phyloP scores from a whole-genome alignment of 2,113 vertebrate genomes.

The Nyctibius bracteatus region DNA sequence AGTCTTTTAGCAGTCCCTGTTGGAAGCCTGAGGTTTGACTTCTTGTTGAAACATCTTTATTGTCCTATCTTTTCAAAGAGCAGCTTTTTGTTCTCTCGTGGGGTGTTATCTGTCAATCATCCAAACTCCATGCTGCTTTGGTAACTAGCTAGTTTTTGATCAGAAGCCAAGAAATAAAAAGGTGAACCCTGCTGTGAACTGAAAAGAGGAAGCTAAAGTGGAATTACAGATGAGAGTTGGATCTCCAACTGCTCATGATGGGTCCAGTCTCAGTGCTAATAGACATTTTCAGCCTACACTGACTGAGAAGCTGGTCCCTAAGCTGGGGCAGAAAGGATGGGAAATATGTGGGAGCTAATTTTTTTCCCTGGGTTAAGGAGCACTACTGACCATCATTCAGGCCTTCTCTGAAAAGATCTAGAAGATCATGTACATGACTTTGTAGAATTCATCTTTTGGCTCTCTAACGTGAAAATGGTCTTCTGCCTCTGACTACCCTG shows the following conservation, averaged over 20 bases:
- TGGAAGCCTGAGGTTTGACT: not conserved
- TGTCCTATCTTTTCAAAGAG: not conserved
- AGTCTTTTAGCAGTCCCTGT: not conserved
- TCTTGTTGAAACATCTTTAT: not conserved
- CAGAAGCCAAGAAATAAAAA: not conserved
- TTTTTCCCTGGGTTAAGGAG: not conserved
- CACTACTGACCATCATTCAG: not conserved
- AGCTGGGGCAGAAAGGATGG: not conserved
- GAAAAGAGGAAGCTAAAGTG: not conserved
- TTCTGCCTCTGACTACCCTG: not conserved
- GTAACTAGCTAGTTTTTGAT: not conserved
- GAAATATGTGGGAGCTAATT: not conserved
- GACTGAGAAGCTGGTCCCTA: not conserved
- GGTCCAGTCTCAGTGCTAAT: not conserved
- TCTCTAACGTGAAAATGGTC: not conserved
- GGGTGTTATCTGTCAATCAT: not conserved
- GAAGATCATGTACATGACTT: not conserved
- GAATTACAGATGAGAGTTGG: not conserved
- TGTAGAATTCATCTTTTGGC: not conserved
- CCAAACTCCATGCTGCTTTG: not conserved
- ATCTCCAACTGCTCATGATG: not conserved
- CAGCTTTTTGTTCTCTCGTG: not conserved
- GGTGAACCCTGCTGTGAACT: not conserved
- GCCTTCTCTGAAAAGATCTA: not conserved
- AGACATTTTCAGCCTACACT: not conserved